Conservation (phyloP, 2,113 vertebrate species). For the Eurypyga helias region DNA sequence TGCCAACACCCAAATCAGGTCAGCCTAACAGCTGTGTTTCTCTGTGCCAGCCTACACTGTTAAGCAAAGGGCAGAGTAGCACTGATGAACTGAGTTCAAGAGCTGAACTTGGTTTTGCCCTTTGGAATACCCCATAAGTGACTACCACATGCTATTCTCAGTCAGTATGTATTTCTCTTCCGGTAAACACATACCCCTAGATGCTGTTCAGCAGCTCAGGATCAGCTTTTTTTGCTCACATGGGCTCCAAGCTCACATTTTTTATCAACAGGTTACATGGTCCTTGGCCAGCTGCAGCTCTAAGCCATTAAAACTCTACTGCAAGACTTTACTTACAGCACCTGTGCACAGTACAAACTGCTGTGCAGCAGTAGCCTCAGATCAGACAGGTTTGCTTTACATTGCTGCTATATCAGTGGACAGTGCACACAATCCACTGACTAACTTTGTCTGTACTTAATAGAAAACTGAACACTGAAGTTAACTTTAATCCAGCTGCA, state of each 20-base stretch:
- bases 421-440: background rate
- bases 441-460: background rate
- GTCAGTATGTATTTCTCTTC: background rate
- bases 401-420: no score
- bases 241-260: background rate
- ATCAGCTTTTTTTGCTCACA: background rate
- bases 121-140: background rate
- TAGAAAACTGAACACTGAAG: background rate
- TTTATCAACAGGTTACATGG: background rate
- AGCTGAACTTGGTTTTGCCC: background rate
- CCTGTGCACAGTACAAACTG: background rate
- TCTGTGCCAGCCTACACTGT: background rate
- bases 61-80: background rate
- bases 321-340: background rate
- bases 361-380: background rate
- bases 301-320: background rate
- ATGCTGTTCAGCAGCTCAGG: background rate
- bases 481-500: background rate
- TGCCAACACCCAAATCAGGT: background rate
- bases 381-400: background rate
- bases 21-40: background rate
- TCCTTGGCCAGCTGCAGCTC: background rate
- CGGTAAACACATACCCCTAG: rapidly evolving
- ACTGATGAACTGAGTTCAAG: background rate
- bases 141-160: background rate